Evolutionary conservation across 2,113 vertebrate genomes (phyloP).

Genomic region (Periophthalmodon schlosseri): DNA sequence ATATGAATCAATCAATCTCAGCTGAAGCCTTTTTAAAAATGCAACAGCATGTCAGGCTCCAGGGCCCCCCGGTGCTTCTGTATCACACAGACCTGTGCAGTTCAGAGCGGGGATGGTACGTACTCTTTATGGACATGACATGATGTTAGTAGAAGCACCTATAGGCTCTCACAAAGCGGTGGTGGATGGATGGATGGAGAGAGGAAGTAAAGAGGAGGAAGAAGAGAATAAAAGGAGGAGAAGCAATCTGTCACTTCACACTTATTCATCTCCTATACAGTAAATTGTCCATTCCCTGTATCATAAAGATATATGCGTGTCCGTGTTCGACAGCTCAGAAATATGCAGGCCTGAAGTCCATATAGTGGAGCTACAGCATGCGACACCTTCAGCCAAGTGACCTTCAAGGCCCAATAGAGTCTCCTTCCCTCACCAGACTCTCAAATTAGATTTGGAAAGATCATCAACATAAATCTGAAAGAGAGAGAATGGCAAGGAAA

Average conservation of each 20-base stretch:
- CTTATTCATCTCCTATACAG: slow-evolving; percentile 59
- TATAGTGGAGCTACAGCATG: slow-evolving; percentile 34
- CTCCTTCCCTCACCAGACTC: slow-evolving; percentile 36
- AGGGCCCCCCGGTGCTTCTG: slow-evolving; percentile 11
- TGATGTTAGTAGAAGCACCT: slow-evolving; percentile 47
- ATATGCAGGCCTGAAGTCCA: slow-evolving; percentile 31
- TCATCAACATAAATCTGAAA: slow-evolving; percentile 70
- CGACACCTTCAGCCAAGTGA: slow-evolving; percentile 60
- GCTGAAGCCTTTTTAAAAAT: slow-evolving; percentile 31
- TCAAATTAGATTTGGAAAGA: slow-evolving; percentile 65
- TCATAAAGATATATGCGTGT: slow-evolving; percentile 19
- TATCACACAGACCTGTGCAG: slow-evolving; percentile 22
- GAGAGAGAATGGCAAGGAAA: slow-evolving; percentile 30
- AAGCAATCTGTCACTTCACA: slow-evolving; percentile 59
- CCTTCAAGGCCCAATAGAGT: slow-evolving; percentile 64
- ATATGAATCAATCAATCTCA: slow-evolving; percentile 56
- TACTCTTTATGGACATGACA: slow-evolving; percentile 32
- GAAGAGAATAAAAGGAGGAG: slow-evolving; percentile 61
- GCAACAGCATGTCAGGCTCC: slow-evolving; percentile 28
- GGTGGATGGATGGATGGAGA: slow-evolving; percentile 26
- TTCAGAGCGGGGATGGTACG: slow-evolving; percentile 7
- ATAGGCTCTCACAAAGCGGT: slow-evolving; percentile 51
- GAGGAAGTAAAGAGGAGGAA: slow-evolving; percentile 41
- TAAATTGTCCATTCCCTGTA: slow-evolving; percentile 40
- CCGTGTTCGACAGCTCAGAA: slow-evolving; percentile 12